These are phyloP conservation scores for Chascanopsetta lugubris DNA, from an alignment of 2,113 vertebrate genomes.

Conservation along the genomic window DNA sequence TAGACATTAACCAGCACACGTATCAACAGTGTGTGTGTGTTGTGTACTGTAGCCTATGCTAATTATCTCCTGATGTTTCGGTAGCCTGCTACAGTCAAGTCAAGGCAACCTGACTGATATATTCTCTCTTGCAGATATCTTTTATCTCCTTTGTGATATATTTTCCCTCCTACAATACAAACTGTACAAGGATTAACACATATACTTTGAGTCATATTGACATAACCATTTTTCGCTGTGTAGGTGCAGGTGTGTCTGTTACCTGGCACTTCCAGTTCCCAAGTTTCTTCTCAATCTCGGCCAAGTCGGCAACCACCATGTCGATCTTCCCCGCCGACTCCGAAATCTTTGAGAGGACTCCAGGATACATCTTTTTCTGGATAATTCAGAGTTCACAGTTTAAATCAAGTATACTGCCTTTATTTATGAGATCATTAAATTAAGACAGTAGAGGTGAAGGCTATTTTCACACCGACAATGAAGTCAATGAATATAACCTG, in stretches of 20 bases:
- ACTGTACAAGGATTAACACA: not conserved
- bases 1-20: too few species aligned
- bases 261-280: conserved; percentile 26
- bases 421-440: not conserved
- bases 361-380: conserved; percentile 49
- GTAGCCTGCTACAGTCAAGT: too few species aligned
- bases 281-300: conserved; percentile 23
- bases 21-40: too few species aligned
- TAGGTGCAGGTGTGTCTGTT: not conserved
- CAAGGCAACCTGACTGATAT: too few species aligned
- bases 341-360: not conserved
- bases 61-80: too few species aligned
- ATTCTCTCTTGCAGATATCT: too few species aligned
- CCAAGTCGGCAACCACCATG: conserved; percentile 16
- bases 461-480: too few species aligned
- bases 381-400: not conserved
- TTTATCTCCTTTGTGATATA: too few species aligned
- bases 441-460: too few species aligned
- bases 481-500: too few species aligned
- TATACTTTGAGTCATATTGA: not conserved
- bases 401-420: not conserved
- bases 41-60: too few species aligned
- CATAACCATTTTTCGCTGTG: too few species aligned
- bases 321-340: not conserved
- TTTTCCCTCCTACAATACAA: not conserved